Evolutionary conservation across 2,888 invertebrate genomes (phyloP).

Genomic region (Thyatira batis): DNA sequence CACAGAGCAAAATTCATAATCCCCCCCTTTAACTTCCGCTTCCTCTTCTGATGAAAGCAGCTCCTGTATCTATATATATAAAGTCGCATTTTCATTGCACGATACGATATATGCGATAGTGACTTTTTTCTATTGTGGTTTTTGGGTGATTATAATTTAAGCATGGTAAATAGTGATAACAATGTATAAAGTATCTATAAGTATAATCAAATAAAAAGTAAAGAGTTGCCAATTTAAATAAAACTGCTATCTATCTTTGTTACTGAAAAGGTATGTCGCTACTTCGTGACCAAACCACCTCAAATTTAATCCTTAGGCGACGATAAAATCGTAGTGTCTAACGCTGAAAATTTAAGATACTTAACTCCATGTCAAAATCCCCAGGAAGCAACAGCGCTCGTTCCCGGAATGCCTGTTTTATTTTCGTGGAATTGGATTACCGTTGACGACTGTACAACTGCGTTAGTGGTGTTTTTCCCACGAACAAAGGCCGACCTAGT

Average conservation of each 20-base stretch:
- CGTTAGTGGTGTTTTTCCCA: constrained; percentile 18
- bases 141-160: not conserved
- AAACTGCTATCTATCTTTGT: too few relatives aligned
- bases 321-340: not conserved
- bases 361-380: not conserved
- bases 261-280: too few relatives aligned
- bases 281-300: too few relatives aligned
- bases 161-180: not conserved
- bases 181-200: too few relatives aligned
- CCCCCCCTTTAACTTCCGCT: not conserved
- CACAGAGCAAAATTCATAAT: not conserved
- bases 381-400: not conserved
- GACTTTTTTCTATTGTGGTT: not conserved
- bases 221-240: too few relatives aligned
- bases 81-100: not conserved
- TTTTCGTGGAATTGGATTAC: not conserved
- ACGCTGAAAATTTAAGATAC: not conserved
- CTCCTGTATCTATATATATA: not conserved
- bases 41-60: not conserved
- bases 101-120: not conserved
- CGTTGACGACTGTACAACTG: not conserved
- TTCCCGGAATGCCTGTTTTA: not conserved
- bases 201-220: too few relatives aligned
- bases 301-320: too few relatives aligned
- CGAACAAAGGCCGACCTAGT: constrained; percentile 15